Conservation (phyloP, 2,888 invertebrate genomes). For the Scaptomyza polygonia region DNA sequence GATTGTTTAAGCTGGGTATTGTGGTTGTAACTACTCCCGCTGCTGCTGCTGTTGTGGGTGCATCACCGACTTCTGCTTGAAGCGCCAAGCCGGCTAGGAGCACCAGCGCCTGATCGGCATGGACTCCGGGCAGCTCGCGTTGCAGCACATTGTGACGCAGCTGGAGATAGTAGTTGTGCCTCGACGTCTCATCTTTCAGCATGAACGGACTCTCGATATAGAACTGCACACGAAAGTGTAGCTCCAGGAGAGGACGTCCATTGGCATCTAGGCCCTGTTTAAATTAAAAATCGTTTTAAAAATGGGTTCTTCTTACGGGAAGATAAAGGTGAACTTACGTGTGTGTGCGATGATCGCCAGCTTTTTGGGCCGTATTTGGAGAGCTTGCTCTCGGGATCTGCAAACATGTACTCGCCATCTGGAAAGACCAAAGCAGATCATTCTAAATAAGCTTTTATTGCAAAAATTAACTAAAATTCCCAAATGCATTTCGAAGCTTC, state of each 20-base stretch:
- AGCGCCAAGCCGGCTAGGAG: slow-evolving; percentile 94
- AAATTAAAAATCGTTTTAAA: not conserved
- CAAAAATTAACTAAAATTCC: not conserved
- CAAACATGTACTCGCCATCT: slow-evolving; percentile 98
- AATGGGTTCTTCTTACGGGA: not conserved
- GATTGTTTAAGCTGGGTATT: slow-evolving; percentile 56
- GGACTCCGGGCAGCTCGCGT: slow-evolving; percentile 86
- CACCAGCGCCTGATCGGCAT: slow-evolving; percentile 88
- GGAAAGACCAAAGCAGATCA: slow-evolving; percentile 84
- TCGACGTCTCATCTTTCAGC: slow-evolving; percentile 94
- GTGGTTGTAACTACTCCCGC: slow-evolving; percentile 9
- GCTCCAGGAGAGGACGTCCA: slow-evolving; percentile 94
- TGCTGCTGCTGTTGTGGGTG: slow-evolving; percentile 78
- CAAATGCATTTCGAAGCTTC: too few relatives aligned
- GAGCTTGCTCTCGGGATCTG: slow-evolving; percentile 96
- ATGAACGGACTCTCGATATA: slow-evolving; percentile 96
- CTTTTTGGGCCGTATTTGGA: slow-evolving; percentile 98
- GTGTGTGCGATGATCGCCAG: slow-evolving; percentile 97
- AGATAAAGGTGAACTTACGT: slow-evolving; percentile 87
- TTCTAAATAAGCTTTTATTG: not conserved
- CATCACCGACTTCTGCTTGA: slow-evolving; percentile 96
- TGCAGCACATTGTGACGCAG: slow-evolving; percentile 93
- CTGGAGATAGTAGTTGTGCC: slow-evolving; percentile 97
- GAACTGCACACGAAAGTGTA: slow-evolving; percentile 96
- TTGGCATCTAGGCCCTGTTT: slow-evolving; percentile 93